A percentile compares a stretch with the other conserved stretches of the same genome.
These are phyloP conservation scores for Machaerirhynchus nigripectus DNA, from an alignment of 2,113 vertebrate genomes.

Conservation along the genomic window DNA sequence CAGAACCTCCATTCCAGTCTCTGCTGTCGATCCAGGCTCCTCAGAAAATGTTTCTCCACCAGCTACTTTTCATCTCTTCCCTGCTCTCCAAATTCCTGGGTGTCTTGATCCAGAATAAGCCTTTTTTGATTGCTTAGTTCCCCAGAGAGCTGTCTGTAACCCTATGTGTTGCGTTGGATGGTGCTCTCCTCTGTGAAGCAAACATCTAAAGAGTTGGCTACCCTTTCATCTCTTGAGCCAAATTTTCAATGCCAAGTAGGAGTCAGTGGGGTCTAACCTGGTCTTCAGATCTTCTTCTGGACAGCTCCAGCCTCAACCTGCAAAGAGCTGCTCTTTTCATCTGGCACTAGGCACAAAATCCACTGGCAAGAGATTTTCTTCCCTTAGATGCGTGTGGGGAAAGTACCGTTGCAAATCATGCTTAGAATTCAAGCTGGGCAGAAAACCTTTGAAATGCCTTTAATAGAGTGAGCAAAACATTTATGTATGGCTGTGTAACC, in stretches of 20 bases:
- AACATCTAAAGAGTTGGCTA: background rate
- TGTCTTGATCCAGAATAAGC: background rate
- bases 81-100: background rate
- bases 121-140: background rate
- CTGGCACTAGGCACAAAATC: background rate
- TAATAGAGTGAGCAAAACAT: slow-evolving; percentile 35
- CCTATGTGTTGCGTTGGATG: background rate
- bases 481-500: background rate
- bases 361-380: background rate
- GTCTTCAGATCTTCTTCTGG: slow-evolving; percentile 8
- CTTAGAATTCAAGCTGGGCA: slow-evolving; percentile 36
- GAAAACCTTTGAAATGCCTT: slow-evolving; percentile 25
- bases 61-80: background rate
- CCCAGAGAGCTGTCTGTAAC: background rate
- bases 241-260: background rate
- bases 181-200: background rate
- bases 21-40: background rate
- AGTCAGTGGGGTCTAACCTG: background rate
- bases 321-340: background rate
- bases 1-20: background rate
- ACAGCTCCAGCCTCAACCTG: background rate
- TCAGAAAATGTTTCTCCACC: background rate
- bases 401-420: background rate
- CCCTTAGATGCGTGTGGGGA: background rate
- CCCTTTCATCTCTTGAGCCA: background rate